phyloP scores from a whole-genome alignment of 2,113 vertebrate genomes.

The Desmodus rotundus region DNA sequence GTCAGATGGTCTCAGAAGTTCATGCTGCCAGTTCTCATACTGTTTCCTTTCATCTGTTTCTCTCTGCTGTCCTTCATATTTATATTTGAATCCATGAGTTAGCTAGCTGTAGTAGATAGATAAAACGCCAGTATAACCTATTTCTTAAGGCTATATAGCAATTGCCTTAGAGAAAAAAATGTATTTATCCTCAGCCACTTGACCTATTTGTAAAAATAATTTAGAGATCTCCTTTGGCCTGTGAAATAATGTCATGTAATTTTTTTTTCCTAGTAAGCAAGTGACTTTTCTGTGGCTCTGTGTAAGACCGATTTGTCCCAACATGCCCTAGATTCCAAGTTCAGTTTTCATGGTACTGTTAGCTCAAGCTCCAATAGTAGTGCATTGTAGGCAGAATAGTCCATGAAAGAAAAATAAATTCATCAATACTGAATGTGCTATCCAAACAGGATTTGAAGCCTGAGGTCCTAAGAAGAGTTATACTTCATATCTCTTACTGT shows the following conservation, averaged over 20 bases:
- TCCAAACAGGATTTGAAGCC: background rate
- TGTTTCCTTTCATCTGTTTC: background rate
- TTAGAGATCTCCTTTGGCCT: background rate
- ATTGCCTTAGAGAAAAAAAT: background rate
- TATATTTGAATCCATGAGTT: background rate
- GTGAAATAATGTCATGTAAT: background rate
- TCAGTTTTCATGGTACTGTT: background rate
- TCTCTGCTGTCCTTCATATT: background rate
- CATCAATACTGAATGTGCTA: background rate
- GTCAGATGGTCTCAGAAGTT: background rate
- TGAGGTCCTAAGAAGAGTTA: background rate
- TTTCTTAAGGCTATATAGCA: background rate
- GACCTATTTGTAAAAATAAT: constrained; percentile 22
- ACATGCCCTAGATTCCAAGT: background rate
- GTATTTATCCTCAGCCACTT: background rate
- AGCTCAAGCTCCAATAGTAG: background rate
- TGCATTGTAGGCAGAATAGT: background rate
- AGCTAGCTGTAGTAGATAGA: background rate
- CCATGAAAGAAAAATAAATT: background rate
- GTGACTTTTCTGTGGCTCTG: background rate
- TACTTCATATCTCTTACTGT: background rate
- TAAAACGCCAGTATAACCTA: background rate
- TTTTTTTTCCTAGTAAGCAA: background rate
- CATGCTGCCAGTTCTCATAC: background rate
- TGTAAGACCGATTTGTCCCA: background rate